Evolutionary conservation across 2,797 vertebrate species (phyloP).

Genomic region (Steatocranus sp.): DNA sequence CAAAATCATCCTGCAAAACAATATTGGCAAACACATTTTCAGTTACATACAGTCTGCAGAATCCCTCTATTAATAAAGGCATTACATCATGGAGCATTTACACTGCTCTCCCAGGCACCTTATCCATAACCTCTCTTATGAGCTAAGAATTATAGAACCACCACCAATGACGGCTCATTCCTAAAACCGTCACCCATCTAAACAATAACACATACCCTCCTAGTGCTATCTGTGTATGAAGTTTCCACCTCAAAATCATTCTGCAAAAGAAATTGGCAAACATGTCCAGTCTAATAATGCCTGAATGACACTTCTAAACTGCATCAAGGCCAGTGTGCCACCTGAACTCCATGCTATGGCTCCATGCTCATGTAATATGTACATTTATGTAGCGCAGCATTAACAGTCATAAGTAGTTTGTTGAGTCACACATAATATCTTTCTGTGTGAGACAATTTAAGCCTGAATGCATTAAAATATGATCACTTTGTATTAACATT

Average conservation of each 20-base stretch:
- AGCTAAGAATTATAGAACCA: background rate
- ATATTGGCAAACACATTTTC: background rate
- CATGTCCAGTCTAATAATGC: background rate
- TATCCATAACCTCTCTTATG: background rate
- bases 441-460: background rate
- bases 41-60: background rate
- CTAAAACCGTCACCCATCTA: background rate
- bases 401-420: background rate
- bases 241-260: slow-evolving; percentile 42
- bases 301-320: background rate
- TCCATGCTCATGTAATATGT: background rate
- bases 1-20: slow-evolving; percentile 56
- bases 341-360: background rate
- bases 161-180: background rate
- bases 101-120: background rate
- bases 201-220: slow-evolving; percentile 55
- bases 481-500: background rate
- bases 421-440: background rate
- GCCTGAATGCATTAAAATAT: background rate
- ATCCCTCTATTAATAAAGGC: background rate
- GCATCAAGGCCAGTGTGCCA: background rate
- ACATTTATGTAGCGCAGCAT: background rate
- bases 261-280: slow-evolving; percentile 46
- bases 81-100: background rate
- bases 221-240: slow-evolving; percentile 20